Evolutionary conservation across 1,140 invertebrate genomes (phyloP), one percentile per base, ranked within the genome.

Genomic region (Temnothorax longispinosus): DNA sequence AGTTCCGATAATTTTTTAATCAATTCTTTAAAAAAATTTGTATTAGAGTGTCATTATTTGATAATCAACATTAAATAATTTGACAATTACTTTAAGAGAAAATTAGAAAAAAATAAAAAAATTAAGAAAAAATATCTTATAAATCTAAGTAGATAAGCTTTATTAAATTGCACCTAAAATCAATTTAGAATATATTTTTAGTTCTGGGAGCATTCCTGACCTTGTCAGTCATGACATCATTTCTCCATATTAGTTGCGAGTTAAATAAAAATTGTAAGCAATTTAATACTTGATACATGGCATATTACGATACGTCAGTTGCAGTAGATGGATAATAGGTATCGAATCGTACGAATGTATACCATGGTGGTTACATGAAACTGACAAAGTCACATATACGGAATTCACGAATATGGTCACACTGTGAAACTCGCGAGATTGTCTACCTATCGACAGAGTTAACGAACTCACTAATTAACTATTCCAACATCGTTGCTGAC

Each of bases 231-330:
- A 10, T 38, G 44, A 65, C 7, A 32, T 78, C 27, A 5, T 35
- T 35, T 62, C 32, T 77, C 2, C 4, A n/a, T 32, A 27, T 67
- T 67, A 52, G 11, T 27, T 38, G 44, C 7, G 7, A 65, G 8
- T 52, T 69, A 15, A 50, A 41, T 41, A 64, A 8, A 77, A 44
- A 77, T 47, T 62, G 15, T 44, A 32, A 60, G 10, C 62, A 54
- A 80, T 69, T 80, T 67, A 67, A 64, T 65, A 67, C 13, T 67
- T 41, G 3, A 78, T 38, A 15, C 10, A 21, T 21, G 21, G 21
- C 21, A 50, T 3, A 27, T 54, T 67, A 21, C 13, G 4, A 67
- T 27, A 27, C 1, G 6, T 75, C 32, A 65, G 10, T 47, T 32
- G 8, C 11, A 78, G 6, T 15, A 4, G n/a, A 58, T 13, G 35